phyloP scores from a whole-genome alignment of 2,888 invertebrate species.

The Apotomis turbidana region DNA sequence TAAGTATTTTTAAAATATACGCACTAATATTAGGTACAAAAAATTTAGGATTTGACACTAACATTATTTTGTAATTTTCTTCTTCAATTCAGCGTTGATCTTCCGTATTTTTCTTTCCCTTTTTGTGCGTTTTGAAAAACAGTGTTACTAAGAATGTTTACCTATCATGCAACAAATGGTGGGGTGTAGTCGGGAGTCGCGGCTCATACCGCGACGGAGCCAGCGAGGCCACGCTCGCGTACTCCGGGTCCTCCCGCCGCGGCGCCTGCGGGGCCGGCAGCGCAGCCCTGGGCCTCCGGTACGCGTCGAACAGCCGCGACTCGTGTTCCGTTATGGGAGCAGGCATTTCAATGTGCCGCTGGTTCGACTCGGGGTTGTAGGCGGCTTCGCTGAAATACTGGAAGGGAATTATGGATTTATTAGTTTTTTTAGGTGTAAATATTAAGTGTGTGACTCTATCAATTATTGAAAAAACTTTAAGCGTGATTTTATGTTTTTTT shows the following conservation, averaged over 20 bases:
- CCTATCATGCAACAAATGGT: constrained; percentile 78
- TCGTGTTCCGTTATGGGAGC: constrained; percentile 78
- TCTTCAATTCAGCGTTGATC: too few relatives aligned
- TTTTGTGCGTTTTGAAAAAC: too few relatives aligned
- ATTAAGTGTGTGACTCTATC: too few relatives aligned
- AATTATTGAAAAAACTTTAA: too few relatives aligned
- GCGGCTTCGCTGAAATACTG: constrained; percentile 96
- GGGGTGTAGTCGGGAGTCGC: constrained; percentile 62
- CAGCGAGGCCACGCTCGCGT: constrained; percentile 74
- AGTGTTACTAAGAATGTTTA: constrained; percentile 47
- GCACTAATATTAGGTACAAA: too few relatives aligned
- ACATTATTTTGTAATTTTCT: too few relatives aligned
- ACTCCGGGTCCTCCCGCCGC: constrained; percentile 74
- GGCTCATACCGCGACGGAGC: constrained; percentile 71
- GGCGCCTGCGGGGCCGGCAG: constrained; percentile 72
- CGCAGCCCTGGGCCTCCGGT: constrained; percentile 72
- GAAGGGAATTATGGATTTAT: constrained; percentile 45
- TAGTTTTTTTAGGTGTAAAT: not conserved
- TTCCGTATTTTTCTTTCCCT: too few relatives aligned
- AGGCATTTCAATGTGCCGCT: constrained; percentile 82
- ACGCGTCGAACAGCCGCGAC: constrained; percentile 80
- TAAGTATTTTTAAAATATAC: too few relatives aligned
- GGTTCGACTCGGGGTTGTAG: constrained; percentile 94
- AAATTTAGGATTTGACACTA: too few relatives aligned
- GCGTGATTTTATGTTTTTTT: too few relatives aligned